Evolutionary conservation across 1,140 invertebrate species (phyloP), one percentile per base, ranked within the genome.

Genomic region (Aphelinus certus): DNA sequence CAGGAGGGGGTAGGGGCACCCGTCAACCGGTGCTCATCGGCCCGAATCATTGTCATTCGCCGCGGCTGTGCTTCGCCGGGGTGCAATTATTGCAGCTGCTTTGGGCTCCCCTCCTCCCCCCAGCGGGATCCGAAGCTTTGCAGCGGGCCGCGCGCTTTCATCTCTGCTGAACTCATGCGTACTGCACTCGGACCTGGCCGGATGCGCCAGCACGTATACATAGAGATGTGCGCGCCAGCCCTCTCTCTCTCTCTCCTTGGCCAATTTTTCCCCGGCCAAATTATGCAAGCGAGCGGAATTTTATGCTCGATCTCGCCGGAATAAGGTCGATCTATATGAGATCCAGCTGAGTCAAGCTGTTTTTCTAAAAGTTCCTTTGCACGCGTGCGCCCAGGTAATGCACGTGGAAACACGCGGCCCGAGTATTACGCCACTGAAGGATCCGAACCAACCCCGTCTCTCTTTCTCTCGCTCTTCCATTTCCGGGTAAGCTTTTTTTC

Each of bases 201-300:
- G 26, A 26, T 26, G 26, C 26, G 26, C 26, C 26, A 26, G 26
- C 26, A 26, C 26, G 26, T 55, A 55, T 55, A 55, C 53, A 55
- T 55, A 55, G 10, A 55, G 53, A 7, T 55, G 26, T 26, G 26
- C 26, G 26, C 26, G 26, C 26, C 26, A 26, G 26, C 26, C 48
- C 5, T 47, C 26, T 43, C 51, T 68, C 7, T 61, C 49, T 60
- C 7, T 43, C 48, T 2, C 26, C 47, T 4, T 65, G 4, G 51
- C 46, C 48, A 42, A 9, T 49, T 65, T 65, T 49, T 49, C 43
- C 5, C 10, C 47, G 63, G 1, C 51, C 42, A 63, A 75, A 69
- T 69, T 75, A 70, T 69, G 66, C 67, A 75, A 75, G 60, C 60
- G 51, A 69, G 67, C 49, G 66, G 55, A 70, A 75, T 69, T 75